phyloP scores from a whole-genome alignment of 1,140 invertebrate genomes.

The Bacillus rossius region DNA sequence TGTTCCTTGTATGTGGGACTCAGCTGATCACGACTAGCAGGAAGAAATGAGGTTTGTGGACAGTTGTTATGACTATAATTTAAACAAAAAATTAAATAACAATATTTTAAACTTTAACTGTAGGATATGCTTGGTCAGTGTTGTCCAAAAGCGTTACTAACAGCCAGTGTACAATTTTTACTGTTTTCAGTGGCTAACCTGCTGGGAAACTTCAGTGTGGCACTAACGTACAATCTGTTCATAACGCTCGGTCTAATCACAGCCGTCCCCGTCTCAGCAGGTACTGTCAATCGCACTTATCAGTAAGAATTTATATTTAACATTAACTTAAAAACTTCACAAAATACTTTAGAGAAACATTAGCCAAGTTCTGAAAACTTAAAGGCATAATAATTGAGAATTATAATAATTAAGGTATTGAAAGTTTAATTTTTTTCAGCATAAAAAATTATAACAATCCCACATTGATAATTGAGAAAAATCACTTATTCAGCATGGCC shows the following conservation, averaged over 20 bases:
- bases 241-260: conserved; percentile 87
- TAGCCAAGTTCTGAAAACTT: neutral
- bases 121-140: no score
- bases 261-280: conserved; percentile 86
- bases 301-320: neutral
- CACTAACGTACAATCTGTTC: conserved; percentile 88
- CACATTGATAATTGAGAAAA: no score
- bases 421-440: neutral
- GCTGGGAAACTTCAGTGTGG: conserved; percentile 84
- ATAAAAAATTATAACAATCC: no score
- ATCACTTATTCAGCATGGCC: no score
- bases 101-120: no score
- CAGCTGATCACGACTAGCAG: no score
- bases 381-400: neutral
- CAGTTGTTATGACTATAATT: no score
- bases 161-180: no score
- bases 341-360: neutral
- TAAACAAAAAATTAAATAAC: no score
- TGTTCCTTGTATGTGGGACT: no score
- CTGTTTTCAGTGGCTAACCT: conserved; percentile 77
- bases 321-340: neutral
- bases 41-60: no score
- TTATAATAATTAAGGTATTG: neutral
- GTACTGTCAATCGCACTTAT: conserved; percentile 45
- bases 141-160: no score